Base-by-base conservation (phyloP, 2,797 vertebrate genomes). In the Margarornis squamiger region DNA sequence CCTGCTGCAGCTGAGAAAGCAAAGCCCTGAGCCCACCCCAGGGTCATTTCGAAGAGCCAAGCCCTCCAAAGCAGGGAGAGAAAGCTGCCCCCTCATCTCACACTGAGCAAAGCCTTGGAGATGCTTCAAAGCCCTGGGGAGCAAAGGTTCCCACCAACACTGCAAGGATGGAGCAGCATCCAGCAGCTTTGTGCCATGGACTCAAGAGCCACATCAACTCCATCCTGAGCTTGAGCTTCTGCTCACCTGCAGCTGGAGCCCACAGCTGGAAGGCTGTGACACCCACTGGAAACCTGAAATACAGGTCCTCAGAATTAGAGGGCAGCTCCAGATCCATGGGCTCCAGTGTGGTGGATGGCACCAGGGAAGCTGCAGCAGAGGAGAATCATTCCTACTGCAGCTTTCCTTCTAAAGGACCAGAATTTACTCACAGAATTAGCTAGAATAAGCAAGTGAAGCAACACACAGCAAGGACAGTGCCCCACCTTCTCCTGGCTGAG, bases 401-500 rank as follows among this genome's bases (percentile, higher is more conserved):
- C 38, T 21, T 22, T 10, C 19, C 41, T 86, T 45, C 46, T 30
- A 6, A 7, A 80, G 55, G 13, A 24, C 16, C 63, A 70, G 36
- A 18, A 12, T 6, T 21, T 12, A 5, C 23, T 12, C 61, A 61
- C 15, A 51, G 49, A 17, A 51, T 27, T 29, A 27, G n/a, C 63
- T 90, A 48, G 38, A 39, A 18, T 0, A 0, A 30, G 21, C 30
- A 9, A 8, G n/a, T 6, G 8, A 27, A 45, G 5, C 3, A 27
- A 24, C 39, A 39, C 36, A 22, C 10, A 59, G 14, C 13, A 29
- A 10, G 29, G 23, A 48, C 29, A 17, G 19, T 24, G 34, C 45
- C 8, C 57, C 57, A 9, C 36, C 65, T 38, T 17, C 11, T 24
- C 43, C 55, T 15, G 10, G 21, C 59, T 3, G 1, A 11, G 36